A percentile compares a stretch with the other conserved stretches of the same genome.
Conservation (phyloP, 2,113 vertebrate genomes). For the Alaudala cheleensis region DNA sequence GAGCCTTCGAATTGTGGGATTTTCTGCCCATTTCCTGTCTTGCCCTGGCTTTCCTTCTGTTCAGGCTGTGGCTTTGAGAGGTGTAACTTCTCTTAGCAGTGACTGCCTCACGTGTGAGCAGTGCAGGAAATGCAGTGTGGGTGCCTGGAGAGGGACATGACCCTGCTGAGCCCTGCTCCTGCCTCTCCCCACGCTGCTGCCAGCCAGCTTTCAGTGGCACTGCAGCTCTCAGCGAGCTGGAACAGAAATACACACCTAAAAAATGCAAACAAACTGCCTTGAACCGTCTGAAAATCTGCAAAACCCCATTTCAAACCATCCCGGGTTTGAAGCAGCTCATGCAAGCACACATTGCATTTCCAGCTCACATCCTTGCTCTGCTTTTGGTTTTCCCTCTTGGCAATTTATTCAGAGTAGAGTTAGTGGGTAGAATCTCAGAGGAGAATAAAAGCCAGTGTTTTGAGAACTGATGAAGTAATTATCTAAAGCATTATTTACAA, state of each 20-base stretch:
- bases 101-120: too few relatives aligned
- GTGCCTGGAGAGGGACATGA: too few relatives aligned
- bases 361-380: not conserved
- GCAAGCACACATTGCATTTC: not conserved
- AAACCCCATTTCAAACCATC: not conserved
- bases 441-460: slow-evolving; percentile 57
- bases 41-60: not conserved
- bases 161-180: too few relatives aligned
- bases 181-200: not conserved
- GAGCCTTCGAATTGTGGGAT: not conserved
- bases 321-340: not conserved
- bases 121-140: too few relatives aligned
- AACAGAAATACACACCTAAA: not conserved
- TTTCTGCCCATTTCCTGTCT: not conserved
- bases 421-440: slow-evolving; percentile 50
- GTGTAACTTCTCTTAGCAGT: too few relatives aligned
- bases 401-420: slow-evolving; percentile 32
- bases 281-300: not conserved
- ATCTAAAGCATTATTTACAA: slow-evolving; percentile 65
- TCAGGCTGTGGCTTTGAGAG: not conserved
- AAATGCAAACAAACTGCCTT: not conserved
- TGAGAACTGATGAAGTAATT: slow-evolving; percentile 65
- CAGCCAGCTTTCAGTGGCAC: not conserved
- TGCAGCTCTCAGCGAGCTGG: not conserved
- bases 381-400: slow-evolving; percentile 41